Base-by-base conservation (phyloP, 1,140 invertebrate species). In the Tetramorium simillimum region DNA sequence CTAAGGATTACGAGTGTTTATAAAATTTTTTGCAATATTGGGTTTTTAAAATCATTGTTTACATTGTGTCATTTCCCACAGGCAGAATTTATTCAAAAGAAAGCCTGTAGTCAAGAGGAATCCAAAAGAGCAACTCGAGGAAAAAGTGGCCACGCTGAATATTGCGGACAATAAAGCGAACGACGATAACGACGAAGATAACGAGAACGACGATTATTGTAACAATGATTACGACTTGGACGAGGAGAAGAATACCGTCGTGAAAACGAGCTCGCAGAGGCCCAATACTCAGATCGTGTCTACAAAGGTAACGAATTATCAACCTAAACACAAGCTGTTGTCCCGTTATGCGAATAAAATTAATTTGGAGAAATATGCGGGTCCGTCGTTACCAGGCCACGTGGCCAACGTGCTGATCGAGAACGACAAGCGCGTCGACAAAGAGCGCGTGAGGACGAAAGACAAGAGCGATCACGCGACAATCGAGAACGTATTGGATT, bases 401-500 rank as follows among this genome's bases (percentile, higher is more conserved):
- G 96, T 97, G 6, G 96, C 96, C 65, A 97, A 97, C 93, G 95
- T 96, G 63, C 94, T 98, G 37, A 96, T 97, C 33, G 96, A 96
- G 91, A 97, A 96, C 89, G 96, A 96, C 87, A 97, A 96, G 86
- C 97, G 96, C 90, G 92, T 95, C 21, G 97, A 97, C 24, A 96
- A 96, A 88, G 97, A 97, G 37, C 96, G 97, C 80, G 96, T 97
- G 7, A 95, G 98, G 89, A 96, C 96, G 0, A 99, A 98, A 93
- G 99, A 99, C 93, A 99, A 99, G 94, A 96, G 98, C 92, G 99
- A 99, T 95, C 96, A 99, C 80, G 99, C 99, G 0, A 99, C 99
- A 0, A 98, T 97, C 6, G 99, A 99, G 94, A 98, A 99, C 95
- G 99, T 99, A 0, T 97, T 99, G 96, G 99, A 99, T 95, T 98